phyloP scores from a whole-genome alignment of 2,113 vertebrate genomes.

The Tupaia tana region DNA sequence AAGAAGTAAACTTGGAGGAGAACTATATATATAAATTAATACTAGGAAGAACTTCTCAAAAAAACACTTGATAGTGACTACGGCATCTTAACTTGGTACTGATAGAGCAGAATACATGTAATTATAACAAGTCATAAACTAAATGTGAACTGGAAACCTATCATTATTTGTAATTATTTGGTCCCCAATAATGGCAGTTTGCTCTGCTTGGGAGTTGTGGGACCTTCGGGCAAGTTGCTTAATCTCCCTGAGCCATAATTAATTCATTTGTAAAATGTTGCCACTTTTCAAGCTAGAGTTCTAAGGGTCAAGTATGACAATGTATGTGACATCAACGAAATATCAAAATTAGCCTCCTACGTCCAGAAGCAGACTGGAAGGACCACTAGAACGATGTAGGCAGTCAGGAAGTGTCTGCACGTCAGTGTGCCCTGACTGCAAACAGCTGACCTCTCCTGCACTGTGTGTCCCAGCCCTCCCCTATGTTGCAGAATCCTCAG shows the following conservation, averaged over 20 bases:
- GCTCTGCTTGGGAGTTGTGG: constrained; percentile 24
- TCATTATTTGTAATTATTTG: constrained; percentile 58
- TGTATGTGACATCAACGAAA: background rate
- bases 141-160: background rate
- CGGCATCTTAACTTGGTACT: background rate
- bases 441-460: fast-evolving
- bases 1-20: background rate
- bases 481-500: background rate
- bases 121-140: constrained; percentile 41
- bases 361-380: background rate
- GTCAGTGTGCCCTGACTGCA: fast-evolving
- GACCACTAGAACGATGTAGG: background rate
- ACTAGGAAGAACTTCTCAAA: background rate
- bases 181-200: constrained; percentile 44
- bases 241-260: constrained; percentile 27
- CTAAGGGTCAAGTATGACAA: background rate
- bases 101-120: constrained; percentile 54
- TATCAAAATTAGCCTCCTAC: background rate
- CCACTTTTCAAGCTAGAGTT: background rate
- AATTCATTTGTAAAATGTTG: constrained; percentile 44
- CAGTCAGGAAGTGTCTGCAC: fast-evolving
- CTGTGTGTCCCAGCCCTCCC: fast-evolving
- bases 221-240: constrained; percentile 34
- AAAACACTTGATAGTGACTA: background rate
- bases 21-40: background rate